Percentiles rank a stretch among this genome's conserved stretches.
These are phyloP conservation scores for Thecocarcelia acutangulata DNA, from an alignment of 2,888 invertebrate genomes.

Conservation along the genomic window DNA sequence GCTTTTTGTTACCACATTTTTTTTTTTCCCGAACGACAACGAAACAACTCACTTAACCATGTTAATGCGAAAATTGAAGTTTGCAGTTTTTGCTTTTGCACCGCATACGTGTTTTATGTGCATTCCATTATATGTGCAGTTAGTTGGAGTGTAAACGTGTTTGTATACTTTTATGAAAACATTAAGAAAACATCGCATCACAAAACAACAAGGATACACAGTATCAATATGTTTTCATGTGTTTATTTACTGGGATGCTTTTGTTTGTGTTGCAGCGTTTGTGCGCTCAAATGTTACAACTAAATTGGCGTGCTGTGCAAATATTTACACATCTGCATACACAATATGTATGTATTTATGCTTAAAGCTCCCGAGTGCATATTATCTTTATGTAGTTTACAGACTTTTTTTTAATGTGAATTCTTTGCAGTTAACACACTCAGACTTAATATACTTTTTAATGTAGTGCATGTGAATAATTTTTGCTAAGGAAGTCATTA, in stretches of 20 bases:
- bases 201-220: not conserved
- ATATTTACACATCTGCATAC: constrained; percentile 8
- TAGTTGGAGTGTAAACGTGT: constrained; percentile 2
- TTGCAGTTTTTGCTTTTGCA: too few relatives aligned
- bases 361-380: not conserved
- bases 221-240: constrained; percentile 6
- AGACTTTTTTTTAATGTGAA: not conserved
- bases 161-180: constrained; percentile 3
- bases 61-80: too few relatives aligned
- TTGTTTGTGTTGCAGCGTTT: not conserved
- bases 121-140: constrained; percentile 20
- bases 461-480: too few relatives aligned
- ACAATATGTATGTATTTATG: not conserved
- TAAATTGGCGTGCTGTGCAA: constrained; percentile 15
- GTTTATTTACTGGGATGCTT: not conserved
- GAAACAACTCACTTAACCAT: too few relatives aligned
- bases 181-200: constrained; percentile 4
- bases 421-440: too few relatives aligned
- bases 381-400: not conserved
- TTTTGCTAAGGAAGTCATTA: too few relatives aligned
- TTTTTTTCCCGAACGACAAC: too few relatives aligned
- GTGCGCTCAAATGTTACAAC: constrained; percentile 5
- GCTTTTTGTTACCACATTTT: too few relatives aligned
- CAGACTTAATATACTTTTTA: too few relatives aligned
- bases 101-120: too few relatives aligned